These are phyloP conservation scores for Ellobium chinense DNA, from an alignment of 2,888 invertebrate genomes.

Conservation along the genomic window DNA sequence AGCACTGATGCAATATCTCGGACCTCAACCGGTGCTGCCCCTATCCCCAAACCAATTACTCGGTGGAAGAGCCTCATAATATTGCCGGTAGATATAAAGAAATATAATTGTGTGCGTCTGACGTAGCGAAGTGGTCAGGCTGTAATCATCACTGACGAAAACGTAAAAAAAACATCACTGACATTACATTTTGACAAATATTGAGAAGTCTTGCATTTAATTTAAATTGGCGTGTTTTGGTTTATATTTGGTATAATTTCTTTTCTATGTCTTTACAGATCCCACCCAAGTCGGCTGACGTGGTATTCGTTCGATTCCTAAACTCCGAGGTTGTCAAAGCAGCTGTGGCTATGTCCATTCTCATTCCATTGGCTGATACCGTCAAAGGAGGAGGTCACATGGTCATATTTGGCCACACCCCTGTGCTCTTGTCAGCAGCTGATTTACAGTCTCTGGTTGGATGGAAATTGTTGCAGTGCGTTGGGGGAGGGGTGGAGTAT, in stretches of 20 bases:
- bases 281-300: background rate
- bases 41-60: too few species aligned
- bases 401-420: conserved; percentile 63
- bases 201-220: too few species aligned
- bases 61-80: too few species aligned
- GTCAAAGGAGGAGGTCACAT: conserved; percentile 58
- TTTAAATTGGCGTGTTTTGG: too few species aligned
- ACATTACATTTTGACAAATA: too few species aligned
- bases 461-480: conserved; percentile 52
- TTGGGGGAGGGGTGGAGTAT: conserved; percentile 59
- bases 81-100: too few species aligned
- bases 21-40: too few species aligned
- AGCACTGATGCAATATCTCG: too few species aligned
- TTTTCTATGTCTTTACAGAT: background rate
- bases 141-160: too few species aligned
- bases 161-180: too few species aligned
- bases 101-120: too few species aligned
- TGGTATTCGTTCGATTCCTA: conserved; percentile 58
- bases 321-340: conserved; percentile 63
- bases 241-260: background rate
- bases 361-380: conserved; percentile 53
- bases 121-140: too few species aligned
- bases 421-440: conserved; percentile 59
- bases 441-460: conserved; percentile 46
- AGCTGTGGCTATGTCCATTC: conserved; percentile 51